A percentile compares a stretch with the other conserved stretches of the same genome.
Conservation (phyloP, 2,113 vertebrate species). For the Neodon shergylaensis region DNA sequence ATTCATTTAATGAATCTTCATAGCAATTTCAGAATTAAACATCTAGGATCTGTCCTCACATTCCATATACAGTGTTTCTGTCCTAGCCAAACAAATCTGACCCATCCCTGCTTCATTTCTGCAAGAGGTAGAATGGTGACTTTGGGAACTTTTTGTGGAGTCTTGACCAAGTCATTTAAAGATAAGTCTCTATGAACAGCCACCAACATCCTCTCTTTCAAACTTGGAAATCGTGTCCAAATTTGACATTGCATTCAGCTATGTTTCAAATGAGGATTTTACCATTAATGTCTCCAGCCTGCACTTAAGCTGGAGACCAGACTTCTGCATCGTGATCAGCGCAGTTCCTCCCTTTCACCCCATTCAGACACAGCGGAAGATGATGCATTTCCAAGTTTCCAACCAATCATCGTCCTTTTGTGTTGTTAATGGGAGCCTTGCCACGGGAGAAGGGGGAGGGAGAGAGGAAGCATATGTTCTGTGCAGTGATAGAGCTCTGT, state of each 20-base stretch:
- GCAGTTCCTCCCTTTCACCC: neutral
- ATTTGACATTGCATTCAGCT: neutral
- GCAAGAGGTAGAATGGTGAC: neutral
- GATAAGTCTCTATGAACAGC: neutral
- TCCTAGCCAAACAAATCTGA: neutral
- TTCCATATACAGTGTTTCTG: neutral
- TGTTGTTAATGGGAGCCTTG: slow-evolving; percentile 35
- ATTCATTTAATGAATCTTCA: neutral
- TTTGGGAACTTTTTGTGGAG: neutral
- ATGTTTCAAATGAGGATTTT: neutral
- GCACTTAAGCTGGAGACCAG: neutral
- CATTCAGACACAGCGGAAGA: neutral
- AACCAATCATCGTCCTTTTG: slow-evolving; percentile 23
- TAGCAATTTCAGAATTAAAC: neutral
- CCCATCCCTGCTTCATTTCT: neutral
- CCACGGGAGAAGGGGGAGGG: neutral
- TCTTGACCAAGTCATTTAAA: neutral
- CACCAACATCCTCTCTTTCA: neutral
- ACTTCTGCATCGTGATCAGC: neutral
- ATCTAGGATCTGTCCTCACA: neutral
- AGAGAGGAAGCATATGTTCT: neutral
- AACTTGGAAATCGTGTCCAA: no score
- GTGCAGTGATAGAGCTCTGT: slow-evolving; percentile 55
- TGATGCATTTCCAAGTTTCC: slow-evolving; percentile 20
- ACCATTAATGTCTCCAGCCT: neutral